phyloP scores from a whole-genome alignment of 2,113 vertebrate species.

The cattle (Bos taurus) region ARS-UCD2.0 NC_037348.1:38489501-38490000 shows the following conservation, averaged over 20 bases:
- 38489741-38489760: slow-evolving; percentile 26
- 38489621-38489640: neutral
- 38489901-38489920: slow-evolving; percentile 73
- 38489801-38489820: slow-evolving; percentile 70
- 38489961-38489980: slow-evolving; percentile 57
- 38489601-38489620: neutral
- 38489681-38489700: slow-evolving; percentile 9
- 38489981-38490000: slow-evolving; percentile 54
- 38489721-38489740: slow-evolving; percentile 45
- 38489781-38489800: slow-evolving; percentile 57
- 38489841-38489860: slow-evolving; percentile 77
- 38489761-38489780: slow-evolving; percentile 14
- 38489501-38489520: neutral
- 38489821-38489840: slow-evolving; percentile 73
- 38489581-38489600: neutral
- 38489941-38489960: slow-evolving; percentile 46
- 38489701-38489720: slow-evolving; percentile 25
- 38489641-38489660: neutral
- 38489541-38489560: neutral
- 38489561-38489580: neutral
- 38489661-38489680: neutral
- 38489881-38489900: slow-evolving; percentile 76
- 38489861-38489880: slow-evolving; percentile 77
- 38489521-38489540: neutral
- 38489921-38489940: slow-evolving; percentile 55